These are phyloP conservation scores for Megaceryle maxima DNA, from an alignment of 2,113 vertebrate species.

Conservation along the genomic window DNA sequence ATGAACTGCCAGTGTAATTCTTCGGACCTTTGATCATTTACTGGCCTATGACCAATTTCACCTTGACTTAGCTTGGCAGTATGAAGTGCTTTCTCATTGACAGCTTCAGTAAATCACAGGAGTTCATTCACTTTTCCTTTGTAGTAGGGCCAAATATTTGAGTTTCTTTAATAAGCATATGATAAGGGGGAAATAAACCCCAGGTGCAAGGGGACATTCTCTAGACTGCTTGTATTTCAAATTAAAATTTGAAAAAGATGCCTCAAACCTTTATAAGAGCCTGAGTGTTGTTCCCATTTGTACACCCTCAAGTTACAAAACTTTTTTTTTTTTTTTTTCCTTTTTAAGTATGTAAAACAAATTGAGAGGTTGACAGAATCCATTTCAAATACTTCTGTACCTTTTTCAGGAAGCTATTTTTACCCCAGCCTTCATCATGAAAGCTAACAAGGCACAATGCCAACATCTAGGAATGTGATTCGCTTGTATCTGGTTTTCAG, in stretches of 20 bases:
- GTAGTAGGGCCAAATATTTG: neutral
- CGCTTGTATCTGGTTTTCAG: neutral
- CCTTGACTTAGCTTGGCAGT: neutral
- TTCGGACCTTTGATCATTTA: neutral
- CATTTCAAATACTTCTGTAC: neutral
- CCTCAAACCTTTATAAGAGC: neutral
- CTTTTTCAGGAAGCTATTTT: neutral
- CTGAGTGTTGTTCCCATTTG: neutral
- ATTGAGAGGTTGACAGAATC: neutral
- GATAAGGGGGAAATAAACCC: neutral
- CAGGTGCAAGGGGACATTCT: no score
- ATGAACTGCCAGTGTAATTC: neutral
- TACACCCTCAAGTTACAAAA: neutral
- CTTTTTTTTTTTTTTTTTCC: neutral
- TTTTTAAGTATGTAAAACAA: neutral
- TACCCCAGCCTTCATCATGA: neutral
- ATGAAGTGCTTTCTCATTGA: neutral
- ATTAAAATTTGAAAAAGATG: neutral
- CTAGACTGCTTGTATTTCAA: neutral
- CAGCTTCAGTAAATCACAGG: neutral
- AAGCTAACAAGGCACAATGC: neutral
- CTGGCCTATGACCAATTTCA: neutral
- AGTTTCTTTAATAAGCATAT: neutral
- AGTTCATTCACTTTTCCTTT: neutral
- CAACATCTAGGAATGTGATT: neutral